Percentiles rank a stretch among this genome's conserved stretches.
Conservation (phyloP, 2,888 invertebrate genomes). For the Buathra laborator region DNA sequence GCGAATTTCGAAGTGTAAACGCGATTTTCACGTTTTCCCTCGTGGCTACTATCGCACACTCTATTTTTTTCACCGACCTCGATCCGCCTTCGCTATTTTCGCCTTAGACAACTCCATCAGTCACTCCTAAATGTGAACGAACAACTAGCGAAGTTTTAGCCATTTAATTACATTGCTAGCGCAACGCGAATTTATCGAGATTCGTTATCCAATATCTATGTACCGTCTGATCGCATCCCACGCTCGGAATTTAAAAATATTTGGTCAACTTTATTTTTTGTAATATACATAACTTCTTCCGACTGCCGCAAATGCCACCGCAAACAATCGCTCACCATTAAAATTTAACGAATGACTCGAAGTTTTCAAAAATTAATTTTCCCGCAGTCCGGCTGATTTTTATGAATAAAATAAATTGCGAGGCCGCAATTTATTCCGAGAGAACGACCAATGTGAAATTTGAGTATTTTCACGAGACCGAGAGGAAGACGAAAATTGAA, state of each 20-base stretch:
- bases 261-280: not conserved
- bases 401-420: not conserved
- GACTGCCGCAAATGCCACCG: not conserved
- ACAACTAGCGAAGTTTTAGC: not conserved
- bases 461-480: not conserved
- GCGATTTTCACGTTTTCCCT: slow-evolving; percentile 51
- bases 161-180: slow-evolving; percentile 1
- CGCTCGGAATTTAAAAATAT: not conserved
- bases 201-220: slow-evolving; percentile 4
- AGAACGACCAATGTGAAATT: not conserved
- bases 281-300: not conserved
- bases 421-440: not conserved
- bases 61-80: slow-evolving; percentile 1
- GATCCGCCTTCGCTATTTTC: slow-evolving; percentile 1
- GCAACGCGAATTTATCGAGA: not conserved
- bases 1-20: slow-evolving; percentile 45
- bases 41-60: not conserved
- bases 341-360: not conserved
- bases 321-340: not conserved
- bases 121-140: not conserved
- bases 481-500: not conserved
- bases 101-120: not conserved
- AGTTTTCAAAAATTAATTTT: not conserved
- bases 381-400: not conserved
- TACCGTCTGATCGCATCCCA: not conserved